These are phyloP conservation scores for Temnothorax rugatulus DNA, from an alignment of 2,888 invertebrate genomes.

Conservation along the genomic window DNA sequence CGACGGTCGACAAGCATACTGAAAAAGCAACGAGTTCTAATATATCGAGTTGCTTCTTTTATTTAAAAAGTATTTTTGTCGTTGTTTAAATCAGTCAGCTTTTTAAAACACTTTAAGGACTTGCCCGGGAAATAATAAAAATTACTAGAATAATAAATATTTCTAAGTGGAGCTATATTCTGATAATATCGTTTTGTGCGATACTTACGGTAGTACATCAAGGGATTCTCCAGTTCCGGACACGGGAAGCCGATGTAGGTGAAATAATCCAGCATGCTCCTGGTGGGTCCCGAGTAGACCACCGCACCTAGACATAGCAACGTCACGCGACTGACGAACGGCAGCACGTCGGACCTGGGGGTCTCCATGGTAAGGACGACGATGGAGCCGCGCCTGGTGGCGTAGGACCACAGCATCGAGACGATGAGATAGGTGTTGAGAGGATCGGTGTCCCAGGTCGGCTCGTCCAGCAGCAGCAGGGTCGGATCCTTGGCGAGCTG, in stretches of 20 bases:
- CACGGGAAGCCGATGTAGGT: slow-evolving; percentile 98
- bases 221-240: slow-evolving; percentile 97
- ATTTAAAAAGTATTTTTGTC: background rate
- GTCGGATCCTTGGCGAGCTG: slow-evolving; percentile 98
- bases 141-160: background rate
- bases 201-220: slow-evolving; percentile 98
- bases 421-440: slow-evolving; percentile 97
- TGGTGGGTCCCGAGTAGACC: slow-evolving; percentile 96
- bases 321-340: slow-evolving; percentile 96
- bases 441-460: slow-evolving; percentile 97
- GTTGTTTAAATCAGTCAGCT: background rate
- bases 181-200: background rate
- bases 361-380: slow-evolving; percentile 97
- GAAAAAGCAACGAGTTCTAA: slow-evolving; percentile 71
- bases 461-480: slow-evolving; percentile 96
- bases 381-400: slow-evolving; percentile 96
- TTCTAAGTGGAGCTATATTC: background rate
- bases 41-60: background rate
- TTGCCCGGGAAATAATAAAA: background rate
- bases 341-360: slow-evolving; percentile 97
- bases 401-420: slow-evolving; percentile 96
- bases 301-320: slow-evolving; percentile 96
- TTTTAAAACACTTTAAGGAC: background rate
- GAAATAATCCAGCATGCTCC: slow-evolving; percentile 97
- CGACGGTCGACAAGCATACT: slow-evolving; percentile 93